Base-by-base conservation (phyloP, 2,797 vertebrate species). In the Channallabes apus region DNA sequence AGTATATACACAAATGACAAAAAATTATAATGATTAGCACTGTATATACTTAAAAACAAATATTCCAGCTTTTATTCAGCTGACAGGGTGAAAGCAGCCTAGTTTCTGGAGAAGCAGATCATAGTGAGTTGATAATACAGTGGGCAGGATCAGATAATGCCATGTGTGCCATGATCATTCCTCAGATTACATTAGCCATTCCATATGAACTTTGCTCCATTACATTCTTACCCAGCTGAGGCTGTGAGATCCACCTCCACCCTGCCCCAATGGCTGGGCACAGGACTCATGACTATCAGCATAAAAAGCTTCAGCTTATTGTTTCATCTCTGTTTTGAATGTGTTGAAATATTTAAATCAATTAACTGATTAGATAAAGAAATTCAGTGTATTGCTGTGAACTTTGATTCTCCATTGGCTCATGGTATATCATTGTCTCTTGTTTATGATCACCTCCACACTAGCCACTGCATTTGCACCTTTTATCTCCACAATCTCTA, bases 351-450 rank as follows among this genome's bases (percentile, higher is more conserved):
- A 8, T 61, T 61, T 27, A 27, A 75, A 56, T 12, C 29, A 32
- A 24, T 35, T 61, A 54, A 81, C 41, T 67, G 11, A 69, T 56
- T 32, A 82, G 80, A 68, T 82, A 68, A 32, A 69, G 20, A 54
- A 15, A 82, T 69, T 69, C 24, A 27, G 22, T 35, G 9, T 82
- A 56, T 68, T 29, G 27, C 29, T 32, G 62, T 68, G 64, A 56
- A 67, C 62, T 62, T 62, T 79, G 58, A 62, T 15, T 61, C 77
- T 64, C 3, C 24, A 4, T 6, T 32, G 20, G 68, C 17, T 68
- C 17, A 14, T 32, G 15, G 62, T 15, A 20, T 32, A 51, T 81
- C 9, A 68, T 15, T 82, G 27, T 82, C 2, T 56, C 35, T 51
- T 20, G 14, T 54, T 11, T 81, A 61, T 17, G 3, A 54, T 54